Base-by-base conservation (phyloP, 30 jellyfish, hydroid and myxozoan genomes). In the Mastigias papua region DNA sequence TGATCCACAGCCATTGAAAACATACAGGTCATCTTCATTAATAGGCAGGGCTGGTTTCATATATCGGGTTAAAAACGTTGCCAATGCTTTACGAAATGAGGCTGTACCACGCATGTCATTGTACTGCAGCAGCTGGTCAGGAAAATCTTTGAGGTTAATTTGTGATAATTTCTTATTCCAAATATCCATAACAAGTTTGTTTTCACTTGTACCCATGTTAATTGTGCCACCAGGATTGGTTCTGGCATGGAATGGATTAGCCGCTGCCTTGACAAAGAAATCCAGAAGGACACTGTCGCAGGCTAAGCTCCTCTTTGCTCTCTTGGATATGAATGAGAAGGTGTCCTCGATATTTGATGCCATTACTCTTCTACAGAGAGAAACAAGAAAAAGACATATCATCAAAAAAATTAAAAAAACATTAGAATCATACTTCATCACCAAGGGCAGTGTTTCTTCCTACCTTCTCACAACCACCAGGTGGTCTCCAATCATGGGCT, bases 121-220 rank as follows among this genome's bases (percentile, higher is more conserved):
- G 57, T 91, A 91, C 3, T 78, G 90, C 69, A 82, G 65, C 26
- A 13, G 71, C 34, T 70, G 66, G 17, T 42, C 86, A 5, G 96
- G 96, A 23, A 91, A 28, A 9, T 69, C 72, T 11, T 31, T 85
- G 37, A 83, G 73, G 2, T 71, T 28, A 33, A 91, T 49, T 32
- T 68, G 29, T 17, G 73, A 23, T 13, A 84, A 29, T 63, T 79
- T 91, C 69, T 84, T 93, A 32, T 29, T 48, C 51, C 84, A 26
- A 15, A 91, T 19, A 48, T 91, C 98, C 64, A 26, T 25, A 28
- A 86, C 32, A 19, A 91, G 67, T 35, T 71, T 63, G 51, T 84
- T 91, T 78, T 91, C 98, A 70, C 96, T 88, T 0, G 98, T 91
- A 7, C 98, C 98, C 89, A 91, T 49, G 63, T 91, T 91, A 84